phyloP scores from a whole-genome alignment of 2,888 invertebrate species.

The Rhingia rostrata region DNA sequence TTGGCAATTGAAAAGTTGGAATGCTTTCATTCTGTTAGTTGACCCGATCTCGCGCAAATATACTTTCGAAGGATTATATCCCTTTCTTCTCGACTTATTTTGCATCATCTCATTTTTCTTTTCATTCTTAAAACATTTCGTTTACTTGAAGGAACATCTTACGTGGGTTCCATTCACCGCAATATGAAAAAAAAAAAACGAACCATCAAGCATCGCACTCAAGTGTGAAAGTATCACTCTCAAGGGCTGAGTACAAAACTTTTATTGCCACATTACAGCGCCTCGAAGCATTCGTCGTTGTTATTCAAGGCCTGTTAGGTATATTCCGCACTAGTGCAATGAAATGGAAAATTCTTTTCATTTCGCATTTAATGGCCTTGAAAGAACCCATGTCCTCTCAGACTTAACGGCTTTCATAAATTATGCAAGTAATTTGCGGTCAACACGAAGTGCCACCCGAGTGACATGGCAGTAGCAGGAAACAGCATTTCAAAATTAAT shows the following conservation, averaged over 20 bases:
- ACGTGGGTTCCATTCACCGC: neutral
- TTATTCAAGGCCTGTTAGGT: slow-evolving; percentile 10
- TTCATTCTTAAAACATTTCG: neutral
- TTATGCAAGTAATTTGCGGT: slow-evolving; percentile 43
- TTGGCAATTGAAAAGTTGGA: slow-evolving; percentile 50
- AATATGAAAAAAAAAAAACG: slow-evolving; percentile 5
- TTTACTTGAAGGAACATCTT: neutral
- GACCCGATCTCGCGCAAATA: slow-evolving; percentile 5
- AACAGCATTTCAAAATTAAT: slow-evolving; percentile 32
- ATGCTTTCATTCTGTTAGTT: slow-evolving; percentile 24
- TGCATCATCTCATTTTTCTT: neutral
- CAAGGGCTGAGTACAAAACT: neutral
- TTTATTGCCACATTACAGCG: slow-evolving; percentile 11
- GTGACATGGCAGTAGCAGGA: slow-evolving; percentile 21
- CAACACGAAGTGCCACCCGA: slow-evolving; percentile 37
- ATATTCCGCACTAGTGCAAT: neutral
- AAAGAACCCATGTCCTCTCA: neutral
- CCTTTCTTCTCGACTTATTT: slow-evolving; percentile 1
- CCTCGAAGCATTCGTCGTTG: neutral
- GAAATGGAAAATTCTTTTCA: slow-evolving; percentile 4
- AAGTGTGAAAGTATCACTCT: slow-evolving; percentile 15
- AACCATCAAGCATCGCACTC: neutral
- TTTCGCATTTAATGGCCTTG: slow-evolving; percentile 19
- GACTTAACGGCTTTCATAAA: slow-evolving; percentile 42
- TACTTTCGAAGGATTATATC: slow-evolving; percentile 10